Percentiles rank a stretch among this genome's conserved stretches.
These are phyloP conservation scores for Platycheirus rosarum DNA, from an alignment of 2,888 invertebrate species.

Conservation along the genomic window DNA sequence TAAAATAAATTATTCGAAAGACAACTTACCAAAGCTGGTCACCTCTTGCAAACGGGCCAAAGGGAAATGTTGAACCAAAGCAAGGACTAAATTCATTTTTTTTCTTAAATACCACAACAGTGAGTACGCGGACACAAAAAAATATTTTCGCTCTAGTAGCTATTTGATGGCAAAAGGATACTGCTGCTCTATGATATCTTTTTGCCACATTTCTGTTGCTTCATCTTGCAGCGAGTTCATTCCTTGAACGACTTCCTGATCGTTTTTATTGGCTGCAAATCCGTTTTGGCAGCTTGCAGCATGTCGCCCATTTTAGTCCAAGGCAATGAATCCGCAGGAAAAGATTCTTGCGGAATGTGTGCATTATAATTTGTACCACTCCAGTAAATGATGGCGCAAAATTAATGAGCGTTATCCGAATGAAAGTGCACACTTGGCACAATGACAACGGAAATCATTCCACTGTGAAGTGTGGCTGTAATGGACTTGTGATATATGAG, in stretches of 20 bases:
- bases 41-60: conserved; percentile 13
- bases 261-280: conserved; percentile 74
- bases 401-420: conserved; percentile 69
- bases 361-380: conserved; percentile 67
- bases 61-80: conserved; percentile 19
- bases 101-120: conserved; percentile 36
- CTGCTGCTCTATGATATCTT: conserved; percentile 35
- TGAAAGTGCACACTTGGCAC: conserved; percentile 73
- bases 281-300: conserved; percentile 70
- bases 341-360: conserved; percentile 45
- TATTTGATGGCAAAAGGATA: conserved; percentile 68
- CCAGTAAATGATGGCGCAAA: conserved; percentile 62
- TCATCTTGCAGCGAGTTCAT: conserved; percentile 29
- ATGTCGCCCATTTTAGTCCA: conserved; percentile 57
- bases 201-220: conserved; percentile 4
- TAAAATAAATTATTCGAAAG: too few relatives aligned
- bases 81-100: conserved; percentile 54
- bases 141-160: conserved; percentile 65
- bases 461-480: conserved; percentile 67
- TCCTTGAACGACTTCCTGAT: conserved; percentile 72
- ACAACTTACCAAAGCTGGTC: background rate
- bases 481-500: conserved; percentile 71
- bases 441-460: conserved; percentile 69
- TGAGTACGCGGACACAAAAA: conserved; percentile 24
- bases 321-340: conserved; percentile 48